These are phyloP conservation scores for Pipa parva DNA, from an alignment of 2,113 vertebrate species.

Conservation along the genomic window DNA sequence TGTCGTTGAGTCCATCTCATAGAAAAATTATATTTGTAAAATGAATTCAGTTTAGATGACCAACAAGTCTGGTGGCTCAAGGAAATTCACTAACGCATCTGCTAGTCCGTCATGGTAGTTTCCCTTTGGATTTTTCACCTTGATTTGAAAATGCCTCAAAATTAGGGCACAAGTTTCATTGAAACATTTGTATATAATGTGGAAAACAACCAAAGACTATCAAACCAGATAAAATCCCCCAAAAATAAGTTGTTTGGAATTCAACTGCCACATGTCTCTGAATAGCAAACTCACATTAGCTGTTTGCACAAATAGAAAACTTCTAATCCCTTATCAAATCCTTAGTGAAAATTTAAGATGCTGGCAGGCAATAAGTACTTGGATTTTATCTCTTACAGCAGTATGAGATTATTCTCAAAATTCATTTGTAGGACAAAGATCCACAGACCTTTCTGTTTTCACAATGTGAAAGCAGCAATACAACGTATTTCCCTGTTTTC, in stretches of 20 bases:
- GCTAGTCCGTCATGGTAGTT: background rate
- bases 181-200: background rate
- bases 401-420: slow-evolving; percentile 44
- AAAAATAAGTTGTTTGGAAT: slow-evolving; percentile 22
- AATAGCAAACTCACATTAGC: slow-evolving; percentile 13
- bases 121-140: background rate
- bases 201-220: background rate
- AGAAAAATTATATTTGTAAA: background rate
- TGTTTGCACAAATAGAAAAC: slow-evolving; percentile 39
- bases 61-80: background rate
- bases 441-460: slow-evolving; percentile 40
- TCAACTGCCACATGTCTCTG: slow-evolving; percentile 10
- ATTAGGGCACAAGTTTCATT: background rate
- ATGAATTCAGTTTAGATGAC: background rate
- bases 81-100: background rate
- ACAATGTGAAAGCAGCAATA: slow-evolving; percentile 40
- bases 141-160: background rate
- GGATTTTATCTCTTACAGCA: slow-evolving; percentile 41
- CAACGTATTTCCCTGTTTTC: slow-evolving; percentile 30
- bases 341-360: slow-evolving; percentile 41
- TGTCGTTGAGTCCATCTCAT: no score
- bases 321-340: slow-evolving; percentile 43
- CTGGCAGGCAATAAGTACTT: slow-evolving; percentile 42
- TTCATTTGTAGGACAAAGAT: slow-evolving; percentile 44
- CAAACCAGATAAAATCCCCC: background rate